phyloP scores from a whole-genome alignment of 2,888 invertebrate species.

The Exephanes ischioxanthus region DNA sequence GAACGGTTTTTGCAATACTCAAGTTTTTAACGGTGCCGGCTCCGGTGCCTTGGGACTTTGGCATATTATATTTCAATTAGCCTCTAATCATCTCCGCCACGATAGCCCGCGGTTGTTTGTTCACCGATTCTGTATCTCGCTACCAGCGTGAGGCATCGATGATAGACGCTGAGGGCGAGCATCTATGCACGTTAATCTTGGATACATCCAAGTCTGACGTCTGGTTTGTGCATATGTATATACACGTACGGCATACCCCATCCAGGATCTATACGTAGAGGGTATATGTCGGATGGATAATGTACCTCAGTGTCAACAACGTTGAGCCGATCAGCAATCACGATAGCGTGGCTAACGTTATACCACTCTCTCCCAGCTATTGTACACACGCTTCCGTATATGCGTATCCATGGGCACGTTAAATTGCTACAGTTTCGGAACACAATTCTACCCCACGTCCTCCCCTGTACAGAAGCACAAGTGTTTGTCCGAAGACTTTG shows the following conservation, averaged over 20 bases:
- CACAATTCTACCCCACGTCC: conserved; percentile 26
- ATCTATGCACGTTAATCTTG: conserved; percentile 35
- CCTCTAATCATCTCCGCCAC: conserved; percentile 21
- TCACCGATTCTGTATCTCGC: not conserved
- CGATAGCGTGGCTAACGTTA: conserved; percentile 58
- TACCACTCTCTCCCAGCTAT: conserved; percentile 18
- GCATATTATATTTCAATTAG: conserved; percentile 37
- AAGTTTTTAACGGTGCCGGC: not conserved
- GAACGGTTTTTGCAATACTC: not conserved
- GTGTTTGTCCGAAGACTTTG: conserved; percentile 58
- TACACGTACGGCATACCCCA: conserved; percentile 11
- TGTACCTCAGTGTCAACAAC: conserved; percentile 69
- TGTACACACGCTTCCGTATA: conserved; percentile 10
- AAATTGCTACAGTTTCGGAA: conserved; percentile 52
- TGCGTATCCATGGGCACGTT: conserved; percentile 1
- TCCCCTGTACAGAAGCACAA: conserved; percentile 24
- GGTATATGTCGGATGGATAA: conserved; percentile 54
- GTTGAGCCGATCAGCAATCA: conserved; percentile 66
- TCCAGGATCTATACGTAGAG: conserved; percentile 21
- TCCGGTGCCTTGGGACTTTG: not conserved
- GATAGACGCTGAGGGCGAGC: conserved; percentile 30
- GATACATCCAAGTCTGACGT: conserved; percentile 54
- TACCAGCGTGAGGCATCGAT: conserved; percentile 26
- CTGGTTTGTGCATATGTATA: conserved; percentile 24
- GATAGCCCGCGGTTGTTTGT: conserved; percentile 43